Base-by-base conservation (phyloP, 2,797 vertebrate genomes). In the Hypotaenidia philippensis region DNA sequence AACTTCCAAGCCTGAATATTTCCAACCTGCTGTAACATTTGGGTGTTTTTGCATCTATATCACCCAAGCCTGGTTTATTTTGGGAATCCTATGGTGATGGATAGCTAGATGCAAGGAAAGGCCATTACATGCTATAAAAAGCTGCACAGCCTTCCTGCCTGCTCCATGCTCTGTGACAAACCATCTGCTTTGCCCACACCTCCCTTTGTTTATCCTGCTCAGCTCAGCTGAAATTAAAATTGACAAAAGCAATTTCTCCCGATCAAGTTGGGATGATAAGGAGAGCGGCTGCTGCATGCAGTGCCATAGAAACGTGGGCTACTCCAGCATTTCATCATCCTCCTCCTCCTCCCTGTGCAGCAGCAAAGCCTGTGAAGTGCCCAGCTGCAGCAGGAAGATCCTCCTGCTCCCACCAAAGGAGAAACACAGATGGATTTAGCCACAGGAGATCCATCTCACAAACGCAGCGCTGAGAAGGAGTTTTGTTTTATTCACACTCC, bases 151-250 rank as follows among this genome's bases (percentile, higher is more conserved):
- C 93, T 91, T 89, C 88, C 80, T 89, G 83, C 87, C 93, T 96
- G 87, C 87, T 87, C 94, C 57, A 27, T 77, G 97, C 93, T 96
- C 90, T 97, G 93, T 94, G 93, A 97, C 94, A 92, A 97, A 91
- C 92, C 96, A 96, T 97, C 96, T 97, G 96, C 95, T 96, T 86
- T 57, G 95, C 84, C 79, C 92, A 83, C 95, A 82, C 88, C 81
- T 96, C 90, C 66, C 83, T 93, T 95, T 96, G 92, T 97, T 96
- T 88, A 92, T 94, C 85, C 86, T 97, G 85, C 77, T 83, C 93
- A 26, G 85, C 87, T 96, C 91, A 91, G 81, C 86, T 89, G 76
- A 97, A 97, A 97, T 97, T 91, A 97, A 97, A 97, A 97, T 93
- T 87, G 89, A 97, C 96, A 96, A 96, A 96, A 93, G 53, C 82